Evolutionary conservation across 2,113 vertebrate genomes (phyloP), one percentile per base, ranked within the genome.

Genomic region (Nannobrachium achirus): DNA sequence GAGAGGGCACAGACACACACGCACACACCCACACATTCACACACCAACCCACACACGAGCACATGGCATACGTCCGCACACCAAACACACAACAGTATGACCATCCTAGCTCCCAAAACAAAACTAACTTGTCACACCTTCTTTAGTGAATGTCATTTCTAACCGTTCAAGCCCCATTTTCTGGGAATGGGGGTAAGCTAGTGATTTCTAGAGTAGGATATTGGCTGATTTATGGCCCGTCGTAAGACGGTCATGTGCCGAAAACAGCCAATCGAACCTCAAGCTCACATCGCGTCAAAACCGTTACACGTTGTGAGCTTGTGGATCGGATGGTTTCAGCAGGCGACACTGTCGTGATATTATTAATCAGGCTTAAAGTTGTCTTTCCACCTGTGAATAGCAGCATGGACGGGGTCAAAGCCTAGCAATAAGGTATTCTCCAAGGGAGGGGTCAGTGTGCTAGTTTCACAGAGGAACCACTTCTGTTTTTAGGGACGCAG

Each of bases 381-480:
- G 25, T 33, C 57, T 58, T 38, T 48, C 53, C 73, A 78, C 75
- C 79, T 71, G 78, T 80, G 65, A 68, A 65, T 38, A 71, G 60
- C 40, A 63, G 49, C 15, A 51, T 57, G 66, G 58, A 18, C 59
- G 55, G 53, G 82, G 83, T 88, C 86, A 81, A 50, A 79, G 72
- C 68, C 67, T 49, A 81, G 66, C 20, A 55, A 69, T 55, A 20
- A 38, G 53, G 56, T 66, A 69, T 69, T 84, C 60, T 78, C 78
- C 76, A 18, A 46, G 65, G 65, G 46, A 82, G 74, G 13, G 89
- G 88, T 88, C 84, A 82, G 69, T 85, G 86, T 88, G 81, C 85
- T 89, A 90, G 77, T 89, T 91, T 81, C 84, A 82, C 74, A 76
- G 76, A 79, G 79, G 75, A 82, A 69, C 67, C 69, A 81, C 68